Evolutionary conservation across 2,113 vertebrate species (phyloP).

Genomic region (Poecilia latipinna): DNA sequence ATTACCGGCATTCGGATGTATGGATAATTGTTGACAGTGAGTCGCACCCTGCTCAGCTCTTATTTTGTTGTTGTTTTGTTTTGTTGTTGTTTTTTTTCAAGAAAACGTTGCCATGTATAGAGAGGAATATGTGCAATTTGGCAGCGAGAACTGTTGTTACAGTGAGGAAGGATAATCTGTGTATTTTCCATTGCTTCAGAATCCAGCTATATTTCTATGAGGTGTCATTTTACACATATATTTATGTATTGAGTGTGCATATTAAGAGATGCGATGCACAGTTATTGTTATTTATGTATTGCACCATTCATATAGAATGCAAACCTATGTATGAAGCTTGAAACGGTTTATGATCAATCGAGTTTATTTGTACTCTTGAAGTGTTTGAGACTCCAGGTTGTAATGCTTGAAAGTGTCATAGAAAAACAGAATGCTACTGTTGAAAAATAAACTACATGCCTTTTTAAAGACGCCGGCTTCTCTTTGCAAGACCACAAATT

Average conservation of each 20-base stretch:
- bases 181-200: slow-evolving; percentile 63
- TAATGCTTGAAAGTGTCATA: slow-evolving; percentile 61
- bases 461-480: slow-evolving; percentile 62
- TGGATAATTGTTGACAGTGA: slow-evolving; percentile 72
- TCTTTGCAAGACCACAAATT: slow-evolving; percentile 2
- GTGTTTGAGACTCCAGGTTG: slow-evolving; percentile 50
- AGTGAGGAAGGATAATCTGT: slow-evolving; percentile 45
- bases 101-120: slow-evolving; percentile 41
- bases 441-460: slow-evolving; percentile 74
- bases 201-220: slow-evolving; percentile 64
- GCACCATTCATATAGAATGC: slow-evolving; percentile 59
- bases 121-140: slow-evolving; percentile 54
- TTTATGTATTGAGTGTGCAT: slow-evolving; percentile 73
- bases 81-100: slow-evolving; percentile 11
- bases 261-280: slow-evolving; percentile 62
- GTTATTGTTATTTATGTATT: slow-evolving; percentile 74
- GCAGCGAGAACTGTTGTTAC: slow-evolving; percentile 42
- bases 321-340: slow-evolving; percentile 47
- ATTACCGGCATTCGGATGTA: slow-evolving; percentile 56
- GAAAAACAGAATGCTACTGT: slow-evolving; percentile 61
- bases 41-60: slow-evolving; percentile 46
- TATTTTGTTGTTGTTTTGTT: slow-evolving; percentile 12
- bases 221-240: slow-evolving; percentile 66
- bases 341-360: slow-evolving; percentile 40
- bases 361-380: slow-evolving; percentile 51